These are phyloP conservation scores for Pelmatolapia mariae DNA, from an alignment of 2,113 vertebrate species.

Conservation along the genomic window DNA sequence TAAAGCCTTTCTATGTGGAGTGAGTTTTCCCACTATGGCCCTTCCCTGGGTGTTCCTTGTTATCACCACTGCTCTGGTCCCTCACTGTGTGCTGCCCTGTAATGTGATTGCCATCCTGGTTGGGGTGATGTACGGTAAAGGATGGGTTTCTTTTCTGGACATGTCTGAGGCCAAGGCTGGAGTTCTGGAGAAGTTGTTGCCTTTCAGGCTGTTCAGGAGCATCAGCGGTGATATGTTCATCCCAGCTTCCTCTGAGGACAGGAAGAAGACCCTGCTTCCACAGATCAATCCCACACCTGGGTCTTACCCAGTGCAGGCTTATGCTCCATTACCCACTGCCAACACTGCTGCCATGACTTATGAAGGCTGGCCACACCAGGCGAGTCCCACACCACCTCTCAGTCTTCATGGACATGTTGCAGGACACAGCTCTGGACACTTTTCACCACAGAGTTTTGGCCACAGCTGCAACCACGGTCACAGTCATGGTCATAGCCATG, in stretches of 20 bases:
- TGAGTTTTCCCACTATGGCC: conserved; percentile 52
- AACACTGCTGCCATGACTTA: background rate
- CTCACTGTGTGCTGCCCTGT: conserved; percentile 46
- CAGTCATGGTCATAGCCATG: conserved; percentile 4
- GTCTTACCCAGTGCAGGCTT: conserved; percentile 63
- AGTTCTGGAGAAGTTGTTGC: conserved; percentile 44
- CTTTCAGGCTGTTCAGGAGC: conserved; percentile 43
- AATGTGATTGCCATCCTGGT: conserved; percentile 38
- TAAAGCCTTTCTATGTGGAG: conserved; percentile 54
- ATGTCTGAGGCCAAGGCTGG: conserved; percentile 48
- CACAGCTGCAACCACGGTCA: background rate
- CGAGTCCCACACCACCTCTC: background rate
- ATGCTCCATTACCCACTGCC: conserved; percentile 29
- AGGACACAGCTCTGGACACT: background rate
- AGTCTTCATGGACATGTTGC: background rate
- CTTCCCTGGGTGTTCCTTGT: conserved; percentile 60
- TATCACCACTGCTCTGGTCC: conserved; percentile 26
- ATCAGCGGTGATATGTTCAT: conserved; percentile 19
- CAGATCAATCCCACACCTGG: conserved; percentile 55
- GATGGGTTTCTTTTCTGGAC: conserved; percentile 41
- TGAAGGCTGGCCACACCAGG: conserved; percentile 46
- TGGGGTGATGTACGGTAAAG: conserved; percentile 52
- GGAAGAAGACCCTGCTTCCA: conserved; percentile 57
- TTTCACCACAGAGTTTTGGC: background rate
- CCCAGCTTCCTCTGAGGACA: conserved; percentile 44